Conservation (phyloP, 2,888 invertebrate species). For the Agonopterix subpropinquella region DNA sequence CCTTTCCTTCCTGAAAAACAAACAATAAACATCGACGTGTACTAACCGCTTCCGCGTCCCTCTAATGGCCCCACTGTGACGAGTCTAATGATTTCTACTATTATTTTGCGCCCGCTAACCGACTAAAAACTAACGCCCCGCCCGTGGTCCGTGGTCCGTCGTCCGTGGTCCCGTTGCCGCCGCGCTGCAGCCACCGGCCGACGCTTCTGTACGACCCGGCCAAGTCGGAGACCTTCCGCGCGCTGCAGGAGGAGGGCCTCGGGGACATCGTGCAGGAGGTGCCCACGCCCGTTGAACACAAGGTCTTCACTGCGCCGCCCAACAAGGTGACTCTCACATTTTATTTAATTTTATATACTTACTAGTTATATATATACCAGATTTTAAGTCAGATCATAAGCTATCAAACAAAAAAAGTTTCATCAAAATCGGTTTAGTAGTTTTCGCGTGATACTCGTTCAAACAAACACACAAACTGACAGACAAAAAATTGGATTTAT, state of each 20-base stretch:
- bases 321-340: slow-evolving; percentile 62
- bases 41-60: slow-evolving; percentile 59
- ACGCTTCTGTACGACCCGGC: slow-evolving; percentile 89
- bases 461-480: too few relatives aligned
- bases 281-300: slow-evolving; percentile 81
- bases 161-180: slow-evolving; percentile 17
- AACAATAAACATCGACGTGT: slow-evolving; percentile 45
- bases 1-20: slow-evolving; percentile 86
- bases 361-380: too few relatives aligned
- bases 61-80: slow-evolving; percentile 24
- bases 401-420: too few relatives aligned
- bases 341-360: too few relatives aligned
- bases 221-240: slow-evolving; percentile 91
- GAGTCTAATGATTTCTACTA: slow-evolving; percentile 56
- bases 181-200: slow-evolving; percentile 75
- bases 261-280: slow-evolving; percentile 82
- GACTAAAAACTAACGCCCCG: slow-evolving; percentile 65
- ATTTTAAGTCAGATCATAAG: too few relatives aligned
- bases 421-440: too few relatives aligned
- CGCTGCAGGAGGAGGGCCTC: slow-evolving; percentile 85
- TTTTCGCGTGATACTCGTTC: too few relatives aligned
- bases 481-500: too few relatives aligned
- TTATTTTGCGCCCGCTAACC: slow-evolving; percentile 69
- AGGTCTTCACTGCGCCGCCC: slow-evolving; percentile 83
- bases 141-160: slow-evolving; percentile 2